Evolutionary conservation across 2,113 vertebrate genomes (phyloP).

Genomic region (Candoia aspera): DNA sequence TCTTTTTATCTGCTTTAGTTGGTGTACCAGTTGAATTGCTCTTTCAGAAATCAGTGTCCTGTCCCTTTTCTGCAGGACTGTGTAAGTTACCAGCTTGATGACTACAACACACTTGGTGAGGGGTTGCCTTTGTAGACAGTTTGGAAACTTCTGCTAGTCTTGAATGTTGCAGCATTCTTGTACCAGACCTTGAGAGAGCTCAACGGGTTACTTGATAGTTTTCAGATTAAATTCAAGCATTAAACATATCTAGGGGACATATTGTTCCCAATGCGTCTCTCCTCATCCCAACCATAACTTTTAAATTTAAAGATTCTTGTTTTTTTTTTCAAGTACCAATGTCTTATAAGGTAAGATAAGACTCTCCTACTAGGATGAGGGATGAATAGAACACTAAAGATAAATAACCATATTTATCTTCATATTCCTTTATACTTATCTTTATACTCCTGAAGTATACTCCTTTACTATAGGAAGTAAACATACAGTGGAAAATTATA

Average conservation of each 20-base stretch:
- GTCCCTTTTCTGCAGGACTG: background rate
- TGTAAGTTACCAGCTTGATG: background rate
- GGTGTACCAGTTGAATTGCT: background rate
- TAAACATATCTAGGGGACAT: background rate
- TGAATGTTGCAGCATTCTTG: background rate
- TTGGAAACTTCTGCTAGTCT: background rate
- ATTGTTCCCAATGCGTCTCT: background rate
- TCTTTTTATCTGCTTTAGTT: background rate
- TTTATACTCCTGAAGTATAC: background rate
- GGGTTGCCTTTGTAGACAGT: background rate
- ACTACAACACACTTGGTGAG: background rate
- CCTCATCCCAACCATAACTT: background rate
- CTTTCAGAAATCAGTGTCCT: background rate
- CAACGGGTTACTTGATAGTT: background rate
- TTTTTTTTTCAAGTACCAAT: background rate
- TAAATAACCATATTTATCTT: background rate
- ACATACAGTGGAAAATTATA: background rate
- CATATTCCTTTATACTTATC: background rate
- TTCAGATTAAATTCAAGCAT: background rate
- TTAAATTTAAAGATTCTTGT: background rate
- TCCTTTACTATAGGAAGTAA: background rate
- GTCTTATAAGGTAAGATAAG: background rate
- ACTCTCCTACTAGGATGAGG: background rate
- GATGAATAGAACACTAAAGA: background rate
- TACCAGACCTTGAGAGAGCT: background rate